Evolutionary conservation across 2,797 vertebrate genomes (phyloP), one percentile per base, ranked within the genome.

Genomic region (Spinus pinus): DNA sequence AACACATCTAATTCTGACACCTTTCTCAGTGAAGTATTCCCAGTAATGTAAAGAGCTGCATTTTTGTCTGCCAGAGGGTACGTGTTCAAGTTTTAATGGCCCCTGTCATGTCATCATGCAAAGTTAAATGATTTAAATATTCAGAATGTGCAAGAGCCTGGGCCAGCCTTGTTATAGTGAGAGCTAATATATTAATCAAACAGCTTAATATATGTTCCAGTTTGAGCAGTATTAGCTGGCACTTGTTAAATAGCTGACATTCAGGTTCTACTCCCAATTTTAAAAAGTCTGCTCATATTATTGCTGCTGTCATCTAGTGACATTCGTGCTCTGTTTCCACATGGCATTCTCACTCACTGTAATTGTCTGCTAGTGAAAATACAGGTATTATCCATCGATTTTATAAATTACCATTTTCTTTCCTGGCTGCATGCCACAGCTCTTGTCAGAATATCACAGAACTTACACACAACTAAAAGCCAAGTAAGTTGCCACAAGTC

Each of bases 101-200:
- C 85, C 33, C 60, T 91, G 91, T 94, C 88, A 80, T 92, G 84
- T 93, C 92, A 95, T 88, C 66, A 79, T 51, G 49, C 66, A 88
- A 74, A 88, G 83, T 90, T 88, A 92, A 95, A 90, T 78, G 47
- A 84, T 93, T 88, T 94, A 95, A 92, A 77, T 93, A 95, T 92
- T 90, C 80, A 94, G 70, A 94, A 84, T 83, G 77, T 83, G 58
- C 74, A 75, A 75, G 73, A 47, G 51, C 60, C 87, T 2, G 1
- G 64, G 47, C 57, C 62, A 88, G 66, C 70, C 73, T 94, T 93
- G 80, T 95, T 93, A 81, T 20, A 73, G 73, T 84, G 73, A 93
- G 70, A 93, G 77, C 56, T 88, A 92, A 95, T 93, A 90, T 70
- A 92, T 93, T 96, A 95, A 95, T 92, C 90, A 93, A 90, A 86